Percentiles rank a stretch among this genome's conserved stretches.
Conservation (phyloP, 2,797 vertebrate species). For the Ctenochaetus hawaiiensis region DNA sequence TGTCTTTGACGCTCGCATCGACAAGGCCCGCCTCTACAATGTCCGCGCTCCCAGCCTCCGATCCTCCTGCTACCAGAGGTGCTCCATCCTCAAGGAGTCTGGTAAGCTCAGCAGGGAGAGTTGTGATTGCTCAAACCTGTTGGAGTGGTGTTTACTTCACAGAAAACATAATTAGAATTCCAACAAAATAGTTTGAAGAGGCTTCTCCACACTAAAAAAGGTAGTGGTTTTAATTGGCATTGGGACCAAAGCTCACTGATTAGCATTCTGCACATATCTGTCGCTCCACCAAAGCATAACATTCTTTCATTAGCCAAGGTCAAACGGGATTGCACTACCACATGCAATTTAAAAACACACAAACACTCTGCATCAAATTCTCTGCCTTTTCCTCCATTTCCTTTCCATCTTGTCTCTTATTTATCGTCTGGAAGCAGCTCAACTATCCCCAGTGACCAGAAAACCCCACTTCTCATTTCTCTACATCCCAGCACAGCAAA, state of each 20-base stretch:
- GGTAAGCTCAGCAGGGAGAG: conserved; percentile 79
- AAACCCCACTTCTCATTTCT: conserved; percentile 7
- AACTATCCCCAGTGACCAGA: conserved; percentile 20
- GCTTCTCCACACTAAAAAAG: neutral
- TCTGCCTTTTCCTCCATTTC: neutral
- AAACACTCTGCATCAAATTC: neutral
- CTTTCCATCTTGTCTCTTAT: neutral
- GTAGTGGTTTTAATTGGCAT: conserved; percentile 5
- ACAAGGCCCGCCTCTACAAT: conserved; percentile 91
- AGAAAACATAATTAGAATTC: neutral
- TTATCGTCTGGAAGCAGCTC: conserved; percentile 11
- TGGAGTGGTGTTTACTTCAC: neutral
- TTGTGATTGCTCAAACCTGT: neutral
- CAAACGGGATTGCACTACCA: neutral
- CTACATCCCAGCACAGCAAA: conserved; percentile 25
- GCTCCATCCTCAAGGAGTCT: conserved; percentile 91
- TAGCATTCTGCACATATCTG: conserved; percentile 6
- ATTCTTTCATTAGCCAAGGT: conserved; percentile 8
- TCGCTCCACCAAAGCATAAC: neutral
- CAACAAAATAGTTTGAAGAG: neutral
- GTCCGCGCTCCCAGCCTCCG: conserved; percentile 90
- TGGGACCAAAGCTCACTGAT: neutral
- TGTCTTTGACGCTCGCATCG: conserved; percentile 92
- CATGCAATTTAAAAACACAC: conserved; percentile 20
- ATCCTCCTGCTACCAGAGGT: conserved; percentile 92